Evolutionary conservation across 2,888 invertebrate genomes (phyloP).

Genomic region (Spatulosminthurus flaviceps): DNA sequence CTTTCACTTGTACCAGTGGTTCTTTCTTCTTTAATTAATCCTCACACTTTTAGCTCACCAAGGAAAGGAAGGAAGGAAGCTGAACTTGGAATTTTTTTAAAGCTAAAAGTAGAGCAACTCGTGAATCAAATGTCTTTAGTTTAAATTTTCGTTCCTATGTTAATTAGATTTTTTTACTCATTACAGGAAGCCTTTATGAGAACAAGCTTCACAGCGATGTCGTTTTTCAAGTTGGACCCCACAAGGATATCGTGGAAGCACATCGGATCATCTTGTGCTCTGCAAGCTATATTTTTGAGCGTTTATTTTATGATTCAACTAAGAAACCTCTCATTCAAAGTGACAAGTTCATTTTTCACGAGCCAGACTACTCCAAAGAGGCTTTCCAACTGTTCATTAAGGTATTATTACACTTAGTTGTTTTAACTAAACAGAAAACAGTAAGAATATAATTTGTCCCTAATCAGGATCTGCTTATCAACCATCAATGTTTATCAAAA

Average conservation of each 20-base stretch:
- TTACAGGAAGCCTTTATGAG: slow-evolving; percentile 55
- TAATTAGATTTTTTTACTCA: background rate
- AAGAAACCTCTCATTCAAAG: background rate
- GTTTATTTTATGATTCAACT: slow-evolving; percentile 50
- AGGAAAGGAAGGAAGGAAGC: too few relatives aligned
- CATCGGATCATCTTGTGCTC: slow-evolving; percentile 56
- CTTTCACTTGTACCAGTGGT: background rate
- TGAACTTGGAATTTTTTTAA: too few relatives aligned
- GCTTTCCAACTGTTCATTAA: slow-evolving; percentile 56
- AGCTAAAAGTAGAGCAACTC: too few relatives aligned
- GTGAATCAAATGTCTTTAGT: too few relatives aligned
- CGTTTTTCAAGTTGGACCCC: slow-evolving; percentile 52
- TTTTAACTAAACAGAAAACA: too few relatives aligned
- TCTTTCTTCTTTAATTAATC: slow-evolving; percentile 18
- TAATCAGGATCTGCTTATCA: too few relatives aligned
- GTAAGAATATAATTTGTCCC: too few relatives aligned
- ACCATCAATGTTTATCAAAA: background rate
- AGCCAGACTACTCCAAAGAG: slow-evolving; percentile 52
- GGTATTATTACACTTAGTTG: too few relatives aligned
- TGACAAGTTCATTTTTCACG: slow-evolving; percentile 52
- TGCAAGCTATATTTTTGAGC: slow-evolving; percentile 53
- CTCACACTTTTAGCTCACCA: too few relatives aligned
- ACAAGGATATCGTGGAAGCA: slow-evolving; percentile 52
- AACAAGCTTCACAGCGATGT: slow-evolving; percentile 57
- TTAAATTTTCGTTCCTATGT: too few relatives aligned